Evolutionary conservation across 2,113 vertebrate species (phyloP).

Genomic region (Eptesicus fuscus): DNA sequence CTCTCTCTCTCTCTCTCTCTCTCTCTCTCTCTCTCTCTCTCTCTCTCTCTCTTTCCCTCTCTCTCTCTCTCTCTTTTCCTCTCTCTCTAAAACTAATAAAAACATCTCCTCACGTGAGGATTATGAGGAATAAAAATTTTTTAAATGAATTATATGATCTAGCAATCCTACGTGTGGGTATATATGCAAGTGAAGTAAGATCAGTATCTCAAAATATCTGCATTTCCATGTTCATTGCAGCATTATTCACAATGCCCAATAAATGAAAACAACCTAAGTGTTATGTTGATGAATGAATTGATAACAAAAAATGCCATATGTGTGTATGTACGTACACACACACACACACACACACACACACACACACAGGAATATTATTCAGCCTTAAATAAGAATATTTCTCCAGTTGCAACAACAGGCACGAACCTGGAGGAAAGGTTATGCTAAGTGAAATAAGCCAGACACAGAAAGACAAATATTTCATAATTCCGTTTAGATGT

Average conservation of each 20-base stretch:
- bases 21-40: no score
- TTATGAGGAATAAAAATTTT: background rate
- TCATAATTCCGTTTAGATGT: background rate
- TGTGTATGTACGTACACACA: background rate
- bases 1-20: no score
- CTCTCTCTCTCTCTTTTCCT: no score
- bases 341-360: background rate
- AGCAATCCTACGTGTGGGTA: background rate
- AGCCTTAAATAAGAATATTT: background rate
- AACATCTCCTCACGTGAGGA: background rate
- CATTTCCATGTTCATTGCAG: background rate
- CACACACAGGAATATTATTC: background rate
- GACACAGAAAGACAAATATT: background rate
- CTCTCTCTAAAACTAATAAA: background rate
- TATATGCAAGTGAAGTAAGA: background rate
- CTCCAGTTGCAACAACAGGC: background rate
- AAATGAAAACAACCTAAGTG: background rate
- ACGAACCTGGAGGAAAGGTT: background rate
- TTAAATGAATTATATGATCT: background rate
- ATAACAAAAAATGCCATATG: background rate
- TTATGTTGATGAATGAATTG: background rate
- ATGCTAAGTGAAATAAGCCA: background rate
- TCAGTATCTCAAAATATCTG: background rate
- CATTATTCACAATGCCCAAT: background rate
- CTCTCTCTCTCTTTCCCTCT: no score